These are phyloP conservation scores for Sapajus apella DNA, from an alignment of 2,113 vertebrate genomes.

Conservation along the genomic window DNA sequence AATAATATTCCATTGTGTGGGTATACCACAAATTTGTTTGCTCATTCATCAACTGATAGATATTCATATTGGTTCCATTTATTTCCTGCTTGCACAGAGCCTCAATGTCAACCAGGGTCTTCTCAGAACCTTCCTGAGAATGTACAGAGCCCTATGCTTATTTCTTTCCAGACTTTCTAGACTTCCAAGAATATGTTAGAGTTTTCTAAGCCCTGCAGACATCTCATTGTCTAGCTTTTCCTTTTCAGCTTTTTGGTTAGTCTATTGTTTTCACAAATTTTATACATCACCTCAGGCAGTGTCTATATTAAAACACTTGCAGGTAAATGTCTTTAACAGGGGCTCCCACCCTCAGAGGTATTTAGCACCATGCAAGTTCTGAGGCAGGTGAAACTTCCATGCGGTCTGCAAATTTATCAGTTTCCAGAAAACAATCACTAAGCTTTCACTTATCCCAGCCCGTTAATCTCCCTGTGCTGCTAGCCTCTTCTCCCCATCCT, in stretches of 20 bases:
- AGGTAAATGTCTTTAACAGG: background rate
- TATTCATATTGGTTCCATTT: background rate
- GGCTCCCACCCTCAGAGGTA: background rate
- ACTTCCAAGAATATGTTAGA: background rate
- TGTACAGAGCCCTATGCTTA: background rate
- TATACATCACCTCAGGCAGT: background rate
- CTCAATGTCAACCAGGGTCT: background rate
- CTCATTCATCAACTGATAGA: background rate
- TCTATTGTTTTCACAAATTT: background rate
- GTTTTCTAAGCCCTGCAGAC: background rate
- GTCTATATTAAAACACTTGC: background rate
- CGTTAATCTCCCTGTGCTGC: background rate
- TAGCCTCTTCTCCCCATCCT: background rate
- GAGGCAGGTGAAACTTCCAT: background rate
- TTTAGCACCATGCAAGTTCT: background rate
- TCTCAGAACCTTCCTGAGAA: background rate
- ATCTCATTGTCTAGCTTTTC: background rate
- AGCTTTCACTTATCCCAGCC: conserved; percentile 8
- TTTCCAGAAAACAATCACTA: conserved; percentile 39
- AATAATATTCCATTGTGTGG: background rate
- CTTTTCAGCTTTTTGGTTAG: background rate
- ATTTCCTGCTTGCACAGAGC: background rate
- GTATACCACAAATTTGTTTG: background rate
- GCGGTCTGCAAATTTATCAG: background rate
- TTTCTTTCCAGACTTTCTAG: background rate